Evolutionary conservation across 2,113 vertebrate species (phyloP), one percentile per base, ranked within the genome.

Genomic region (Circaetus cinerascens): DNA sequence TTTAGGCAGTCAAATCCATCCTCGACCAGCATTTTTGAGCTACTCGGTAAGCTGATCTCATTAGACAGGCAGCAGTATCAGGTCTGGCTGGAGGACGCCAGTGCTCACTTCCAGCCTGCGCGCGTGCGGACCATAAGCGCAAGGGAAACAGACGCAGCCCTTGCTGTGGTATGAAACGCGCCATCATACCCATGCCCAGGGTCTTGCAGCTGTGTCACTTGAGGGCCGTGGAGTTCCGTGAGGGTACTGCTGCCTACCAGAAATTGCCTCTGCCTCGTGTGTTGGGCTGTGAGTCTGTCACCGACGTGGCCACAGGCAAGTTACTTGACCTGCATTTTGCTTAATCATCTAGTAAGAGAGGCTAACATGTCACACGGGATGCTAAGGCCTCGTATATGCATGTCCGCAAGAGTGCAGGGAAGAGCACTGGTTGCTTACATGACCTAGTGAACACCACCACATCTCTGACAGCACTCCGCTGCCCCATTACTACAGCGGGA

Each of bases 121-220:
- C 1, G 0, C 4, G 4, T 1, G 4, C 56, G 60, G 60, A 27
- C 32, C 16, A 0, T 7, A 27, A 46, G 48, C 2, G 2, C 21
- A 7, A 55, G 55, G 41, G 7, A 26, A 18, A 32, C 0, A 1
- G 56, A 12, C n/a, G 7, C 51, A 22, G 40, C 7, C 46, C 62
- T 41, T 48, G 48, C 46, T n/a, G 60, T n/a, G 82, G 34, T 45
- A 4, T 14, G 19, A 53, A 40, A 13, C 3, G 20, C 29, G 8
- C 14, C 4, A 1, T 50, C 3, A 2, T 11, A 20, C 38, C 60
- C 18, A 1, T 23, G 13, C 18, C 26, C 34, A 5, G 1, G 2
- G 19, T 19, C 73, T 34, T 10, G 29, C 14, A 36, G 3, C 41
- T 15, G 7, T 17, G 30, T 41, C 86, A 14, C 13, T 1, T 55